These are phyloP conservation scores for Bubo bubo DNA, from an alignment of 2,113 vertebrate species.

Conservation along the genomic window DNA sequence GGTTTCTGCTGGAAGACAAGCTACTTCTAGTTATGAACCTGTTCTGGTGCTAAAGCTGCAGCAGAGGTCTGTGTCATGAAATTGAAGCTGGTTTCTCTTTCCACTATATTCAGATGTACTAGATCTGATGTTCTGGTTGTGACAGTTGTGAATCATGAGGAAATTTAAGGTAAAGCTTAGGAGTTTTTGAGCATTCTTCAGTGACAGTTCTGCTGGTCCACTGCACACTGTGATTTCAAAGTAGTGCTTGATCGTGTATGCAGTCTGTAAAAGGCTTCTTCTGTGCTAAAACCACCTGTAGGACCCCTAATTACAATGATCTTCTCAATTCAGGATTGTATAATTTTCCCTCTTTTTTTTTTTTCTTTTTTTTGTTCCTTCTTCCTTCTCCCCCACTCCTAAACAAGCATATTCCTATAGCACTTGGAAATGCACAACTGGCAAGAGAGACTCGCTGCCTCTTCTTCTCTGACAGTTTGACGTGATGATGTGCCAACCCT, in stretches of 20 bases:
- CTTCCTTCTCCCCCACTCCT: neutral
- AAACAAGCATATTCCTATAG: slow-evolving; percentile 19
- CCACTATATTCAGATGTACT: neutral
- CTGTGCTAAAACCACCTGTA: neutral
- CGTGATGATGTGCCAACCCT: neutral
- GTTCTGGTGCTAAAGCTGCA: neutral
- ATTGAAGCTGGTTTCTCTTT: neutral
- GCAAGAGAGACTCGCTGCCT: neutral
- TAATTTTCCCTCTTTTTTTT: neutral
- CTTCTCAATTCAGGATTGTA: slow-evolving; percentile 10
- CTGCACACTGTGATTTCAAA: neutral
- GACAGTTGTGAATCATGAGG: neutral
- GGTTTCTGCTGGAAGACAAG: neutral
- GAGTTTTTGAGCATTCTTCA: slow-evolving; percentile 11
- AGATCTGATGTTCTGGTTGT: neutral
- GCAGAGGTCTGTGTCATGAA: neutral
- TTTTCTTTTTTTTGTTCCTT: neutral
- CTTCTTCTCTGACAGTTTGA: neutral
- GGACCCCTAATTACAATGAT: neutral
- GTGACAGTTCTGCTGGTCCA: slow-evolving; percentile 13
- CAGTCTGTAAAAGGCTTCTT: slow-evolving; percentile 21
- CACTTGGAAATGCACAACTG: slow-evolving; percentile 19
- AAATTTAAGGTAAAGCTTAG: slow-evolving; percentile 39
- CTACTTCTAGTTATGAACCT: neutral
- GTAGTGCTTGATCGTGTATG: neutral